Evolutionary conservation across 1,140 invertebrate species (phyloP), one percentile per base, ranked within the genome.

Genomic region (Belonocnema kinseyi): DNA sequence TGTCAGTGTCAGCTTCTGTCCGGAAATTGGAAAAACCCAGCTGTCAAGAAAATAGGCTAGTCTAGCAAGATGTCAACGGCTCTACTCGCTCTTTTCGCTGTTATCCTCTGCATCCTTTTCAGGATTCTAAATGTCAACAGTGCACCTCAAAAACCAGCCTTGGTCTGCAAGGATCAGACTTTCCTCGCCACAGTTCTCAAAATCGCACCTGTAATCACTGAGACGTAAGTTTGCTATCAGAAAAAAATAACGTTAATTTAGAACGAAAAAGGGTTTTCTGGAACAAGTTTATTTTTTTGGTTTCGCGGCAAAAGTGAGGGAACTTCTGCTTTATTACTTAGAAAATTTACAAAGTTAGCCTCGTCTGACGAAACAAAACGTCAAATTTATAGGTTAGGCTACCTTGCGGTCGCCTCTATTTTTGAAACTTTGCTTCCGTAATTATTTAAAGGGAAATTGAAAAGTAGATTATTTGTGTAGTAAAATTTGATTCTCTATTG

Each of bases 51-150:
- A 33, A 40, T 21, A 40, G 26, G n/a, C 26, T 33, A 66, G 21
- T n/a, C 40, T 66, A 0, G 2, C 51, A 87, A 84, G 54, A 96
- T 96, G 95, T 96, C 95, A 80, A 95, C 95, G 73, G 95, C 95
- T 75, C 89, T 96, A 71, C 89, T 97, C 78, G 95, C 95, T 56
- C 92, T 95, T 11, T 90, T 96, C 79, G 96, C 95, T 72, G 95
- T 96, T 46, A 94, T 96, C 80, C 89, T 97, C 72, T 96, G 95
- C 89, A 93, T 96, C 79, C 92, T 97, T 74, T 96, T 97, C 87
- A 93, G 96, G 87, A 94, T 97, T 85, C 91, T 97, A 54, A 97
- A 97, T 89, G 94, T 97, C 66, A 95, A 95, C 87, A 96, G 95
- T 83, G 93, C 95, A 84, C 93, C 96, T 0, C 92, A 95, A 76